These are phyloP conservation scores for Ophioninae sp. DNA, from an alignment of 2,888 invertebrate species.

Conservation along the genomic window DNA sequence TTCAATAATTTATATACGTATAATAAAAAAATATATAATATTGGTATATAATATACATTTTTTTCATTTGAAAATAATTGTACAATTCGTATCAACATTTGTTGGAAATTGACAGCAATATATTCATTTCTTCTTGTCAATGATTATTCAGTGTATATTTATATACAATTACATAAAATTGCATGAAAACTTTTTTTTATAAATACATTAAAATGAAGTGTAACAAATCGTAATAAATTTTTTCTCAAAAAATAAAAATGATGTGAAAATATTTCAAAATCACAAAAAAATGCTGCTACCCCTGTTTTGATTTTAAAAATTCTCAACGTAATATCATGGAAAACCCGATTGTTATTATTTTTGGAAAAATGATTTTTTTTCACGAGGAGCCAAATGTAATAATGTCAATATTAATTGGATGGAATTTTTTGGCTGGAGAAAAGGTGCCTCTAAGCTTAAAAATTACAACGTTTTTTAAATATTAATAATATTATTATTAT, in stretches of 20 bases:
- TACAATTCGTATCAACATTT: too few species aligned
- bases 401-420: background rate
- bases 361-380: background rate
- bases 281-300: background rate
- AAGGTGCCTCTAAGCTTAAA: background rate
- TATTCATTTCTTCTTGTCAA: too few species aligned
- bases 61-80: too few species aligned
- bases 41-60: too few species aligned
- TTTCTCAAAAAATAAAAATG: background rate
- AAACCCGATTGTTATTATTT: background rate
- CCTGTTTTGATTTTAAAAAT: background rate
- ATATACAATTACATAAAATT: too few species aligned
- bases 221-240: background rate
- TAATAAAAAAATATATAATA: too few species aligned
- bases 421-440: background rate
- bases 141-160: too few species aligned
- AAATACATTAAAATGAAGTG: background rate
- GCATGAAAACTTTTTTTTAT: background rate
- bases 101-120: too few species aligned
- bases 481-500: too few species aligned
- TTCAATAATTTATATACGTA: too few species aligned
- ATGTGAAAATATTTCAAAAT: background rate
- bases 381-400: background rate
- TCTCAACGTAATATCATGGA: background rate
- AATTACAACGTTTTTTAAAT: constrained; percentile 19